Evolutionary conservation across 1,140 invertebrate genomes (phyloP).

Genomic region (Berghia stephanieae): DNA sequence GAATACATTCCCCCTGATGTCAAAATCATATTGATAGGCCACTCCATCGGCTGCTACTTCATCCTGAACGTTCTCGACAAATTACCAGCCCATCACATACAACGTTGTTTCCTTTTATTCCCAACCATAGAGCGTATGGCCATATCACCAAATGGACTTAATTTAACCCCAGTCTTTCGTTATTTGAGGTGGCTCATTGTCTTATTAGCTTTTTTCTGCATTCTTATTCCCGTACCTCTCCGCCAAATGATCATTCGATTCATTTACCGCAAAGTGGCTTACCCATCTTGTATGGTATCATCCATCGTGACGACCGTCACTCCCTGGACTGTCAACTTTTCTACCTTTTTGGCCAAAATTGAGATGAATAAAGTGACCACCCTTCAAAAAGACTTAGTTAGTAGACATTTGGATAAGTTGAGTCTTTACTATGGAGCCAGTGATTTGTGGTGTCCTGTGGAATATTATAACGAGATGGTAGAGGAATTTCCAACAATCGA

Average conservation of each 20-base stretch:
- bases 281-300: slow-evolving; percentile 58
- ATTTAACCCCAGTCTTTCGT: slow-evolving; percentile 67
- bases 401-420: slow-evolving; percentile 68
- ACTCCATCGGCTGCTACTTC: slow-evolving; percentile 87
- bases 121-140: slow-evolving; percentile 85
- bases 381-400: slow-evolving; percentile 61
- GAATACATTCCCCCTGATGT: slow-evolving; percentile 74
- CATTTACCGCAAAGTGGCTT: slow-evolving; percentile 50
- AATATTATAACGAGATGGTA: slow-evolving; percentile 75
- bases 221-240: slow-evolving; percentile 69
- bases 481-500: slow-evolving; percentile 73
- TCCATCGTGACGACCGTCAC: slow-evolving; percentile 61
- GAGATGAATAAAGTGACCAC: slow-evolving; percentile 66
- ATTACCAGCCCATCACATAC: slow-evolving; percentile 40
- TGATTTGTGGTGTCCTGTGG: slow-evolving; percentile 80
- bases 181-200: slow-evolving; percentile 71
- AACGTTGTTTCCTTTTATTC: slow-evolving; percentile 75
- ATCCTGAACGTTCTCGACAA: slow-evolving; percentile 75
- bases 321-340: slow-evolving; percentile 62
- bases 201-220: slow-evolving; percentile 71
- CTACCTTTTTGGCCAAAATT: slow-evolving; percentile 67
- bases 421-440: slow-evolving; percentile 80
- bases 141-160: slow-evolving; percentile 75
- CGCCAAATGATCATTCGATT: slow-evolving; percentile 54
- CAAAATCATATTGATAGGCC: slow-evolving; percentile 78